Evolutionary conservation across 2,113 vertebrate genomes (phyloP).

Genomic region (Aramus guarauna): DNA sequence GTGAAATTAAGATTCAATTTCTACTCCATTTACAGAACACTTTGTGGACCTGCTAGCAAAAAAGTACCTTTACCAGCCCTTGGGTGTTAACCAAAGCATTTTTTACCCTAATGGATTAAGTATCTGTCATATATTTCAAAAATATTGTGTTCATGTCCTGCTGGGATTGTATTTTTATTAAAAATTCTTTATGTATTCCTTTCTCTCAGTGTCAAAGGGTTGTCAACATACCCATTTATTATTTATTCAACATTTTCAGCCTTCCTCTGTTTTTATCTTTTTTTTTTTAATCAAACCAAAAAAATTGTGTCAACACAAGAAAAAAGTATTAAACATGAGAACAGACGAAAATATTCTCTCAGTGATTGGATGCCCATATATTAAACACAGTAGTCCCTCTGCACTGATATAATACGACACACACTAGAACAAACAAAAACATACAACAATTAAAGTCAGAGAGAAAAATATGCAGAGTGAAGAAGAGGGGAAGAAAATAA

Average conservation of each 20-base stretch:
- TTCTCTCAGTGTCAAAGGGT: background rate
- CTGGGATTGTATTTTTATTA: background rate
- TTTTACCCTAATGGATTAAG: background rate
- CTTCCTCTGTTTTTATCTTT: background rate
- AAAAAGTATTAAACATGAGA: background rate
- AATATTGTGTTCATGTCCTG: background rate
- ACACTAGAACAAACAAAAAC: background rate
- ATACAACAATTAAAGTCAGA: background rate
- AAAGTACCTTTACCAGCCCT: background rate
- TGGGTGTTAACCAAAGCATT: background rate
- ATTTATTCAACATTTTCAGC: conserved; percentile 15
- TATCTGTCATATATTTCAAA: background rate
- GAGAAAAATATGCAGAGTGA: background rate
- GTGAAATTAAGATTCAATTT: background rate
- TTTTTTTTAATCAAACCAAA: background rate
- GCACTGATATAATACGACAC: background rate
- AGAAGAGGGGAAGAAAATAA: background rate
- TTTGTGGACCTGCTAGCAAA: background rate
- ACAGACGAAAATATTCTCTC: background rate
- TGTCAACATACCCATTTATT: background rate
- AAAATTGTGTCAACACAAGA: background rate
- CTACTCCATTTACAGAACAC: background rate
- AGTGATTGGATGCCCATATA: background rate
- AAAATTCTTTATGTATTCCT: background rate
- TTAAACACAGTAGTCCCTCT: background rate